Base-by-base conservation (phyloP, 1,140 invertebrate genomes). In the Aphaenogaster rudis region DNA sequence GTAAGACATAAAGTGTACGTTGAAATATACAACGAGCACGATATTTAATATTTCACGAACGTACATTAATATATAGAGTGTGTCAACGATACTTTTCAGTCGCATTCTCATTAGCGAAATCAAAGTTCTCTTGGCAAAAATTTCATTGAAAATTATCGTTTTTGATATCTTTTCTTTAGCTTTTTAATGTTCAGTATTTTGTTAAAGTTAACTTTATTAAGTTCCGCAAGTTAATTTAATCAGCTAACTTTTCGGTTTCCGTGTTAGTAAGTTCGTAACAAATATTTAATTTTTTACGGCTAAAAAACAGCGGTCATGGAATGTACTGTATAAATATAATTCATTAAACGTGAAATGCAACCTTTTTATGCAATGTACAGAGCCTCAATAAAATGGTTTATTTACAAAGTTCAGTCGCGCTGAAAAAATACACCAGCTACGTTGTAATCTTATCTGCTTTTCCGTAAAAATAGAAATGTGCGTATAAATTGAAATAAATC, bases 11-110 rank as follows among this genome's bases (percentile, higher is more conserved):
- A 69, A 69, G 36, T 63, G 5, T 15, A 36, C 17, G 13, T 36
- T 81, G 48, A 42, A 69, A 57, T 61, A 81, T 54, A 48, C 8
- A 11, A 7, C n/a, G 57, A 45, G 36, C 57, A 28, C 5, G 21
- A n/a, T 36, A 28, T 8, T 17, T 77, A 79, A 66, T 78, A 79
- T 63, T 80, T 52, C 7, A 28, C 8, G 13, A 45, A 33, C 54
- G 13, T 52, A 13, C 4, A 3, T 15, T 61, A 61, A 63, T 36
- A n/a, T 11, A 7, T 1, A 63, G 1, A 33, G 2, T 61, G 9
- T 63, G n/a, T 78, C 39, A 11, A 42, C 13, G 17, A 50, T 71
- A 48, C 15, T 33, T 77, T 33, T 33, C 33, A 48, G 17, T 76
- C 15, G 8, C 7, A 45, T 77, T 77, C 45, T 17, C 13, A 36